Base-by-base conservation (phyloP, 2,113 vertebrate species). In the Brachyistius frenatus region DNA sequence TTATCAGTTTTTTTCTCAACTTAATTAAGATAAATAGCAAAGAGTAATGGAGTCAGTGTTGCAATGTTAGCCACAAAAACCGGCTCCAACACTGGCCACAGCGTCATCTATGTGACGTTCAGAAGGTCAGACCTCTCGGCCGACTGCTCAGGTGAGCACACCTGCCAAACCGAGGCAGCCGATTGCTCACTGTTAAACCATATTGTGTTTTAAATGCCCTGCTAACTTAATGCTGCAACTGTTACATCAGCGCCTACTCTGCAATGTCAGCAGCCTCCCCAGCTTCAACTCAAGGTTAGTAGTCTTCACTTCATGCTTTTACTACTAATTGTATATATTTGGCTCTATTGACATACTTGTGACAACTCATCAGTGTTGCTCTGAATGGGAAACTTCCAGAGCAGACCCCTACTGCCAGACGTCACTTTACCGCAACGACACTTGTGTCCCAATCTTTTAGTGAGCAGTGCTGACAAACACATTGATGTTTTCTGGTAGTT, bases 1-100 rank as follows among this genome's bases (percentile, higher is more conserved):
- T 80, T 66, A 69, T 31, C 44, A 10, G n/a, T 49, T 73, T 53
- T 73, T 61, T 39, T 31, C 4, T 36, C 2, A 46, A 15, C 44
- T 62, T 76, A 62, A 76, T 88, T 61, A 70, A 78, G 69, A 70
- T 67, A 66, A 78, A 71, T 61, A 35, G 4, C 50, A 58, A 53
- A 55, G 67, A 66, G 44, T 68, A 79, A 69, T 41, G 41, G 53
- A 79, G 54, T 74, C 65, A 44, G 4, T 65, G 37, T 5, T 23
- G 23, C 23, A 23, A 23, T 23, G 23, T 23, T 23, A 23, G 23
- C 23, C 23, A 23, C 23, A 23, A 23, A 23, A 23, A 23, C 23
- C 23, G 23, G 23, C 23, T 23, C 23, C 23, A 62, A 35, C 5
- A 58, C 49, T 36, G 65, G 57, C 68, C 35, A 55, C 52, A 47